Base-by-base conservation (phyloP, 64 coral and sea anemone genomes). In the Catalaphyllia jardinei region DNA sequence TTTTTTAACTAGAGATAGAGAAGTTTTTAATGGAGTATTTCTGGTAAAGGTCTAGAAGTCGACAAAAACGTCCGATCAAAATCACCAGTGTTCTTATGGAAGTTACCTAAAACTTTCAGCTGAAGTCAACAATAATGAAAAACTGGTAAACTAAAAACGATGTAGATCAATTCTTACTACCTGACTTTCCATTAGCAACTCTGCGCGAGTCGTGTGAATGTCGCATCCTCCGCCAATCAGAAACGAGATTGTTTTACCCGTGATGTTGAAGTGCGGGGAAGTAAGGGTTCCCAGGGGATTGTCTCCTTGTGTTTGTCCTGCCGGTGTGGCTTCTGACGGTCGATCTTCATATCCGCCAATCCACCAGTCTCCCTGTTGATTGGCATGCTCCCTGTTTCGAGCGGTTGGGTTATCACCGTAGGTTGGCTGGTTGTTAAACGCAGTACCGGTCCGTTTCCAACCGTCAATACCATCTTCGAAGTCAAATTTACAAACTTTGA, bases 161-260 rank as follows among this genome's bases (percentile, higher is more conserved):
- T 46, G 6, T 8, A 46, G 42, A 46, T 46, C 42, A 46, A 8
- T 46, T 46, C 42, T 6, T 46, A 4, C 42, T 35, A 49, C 73
- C 73, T 75, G 62, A 25, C 67, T 78, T 2, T 80, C 52, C 19
- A 93, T 42, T 42, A 93, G 2, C 49, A 93, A 71, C 86, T 93
- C 91, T 24, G 29, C 91, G 6, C 91, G 91, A 3, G 75, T 78
- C 2, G 2, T 24, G 10, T 67, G 75, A 25, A 67, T 61, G 31
- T 93, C 69, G 60, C 91, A 93, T 15, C 91, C 91, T 11, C 91
- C 91, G 29, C 91, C 91, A 81, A 93, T 83, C 51, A 93, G 22
- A 29, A 82, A 93, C 33, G 91, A 82, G 10, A 93, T 76, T 4
- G 46, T 74, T 17, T 74, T 73, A 10, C 86, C 85, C 4, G 1